phyloP scores from a whole-genome alignment of 2,888 invertebrate genomes.

The Autographa gamma region DNA sequence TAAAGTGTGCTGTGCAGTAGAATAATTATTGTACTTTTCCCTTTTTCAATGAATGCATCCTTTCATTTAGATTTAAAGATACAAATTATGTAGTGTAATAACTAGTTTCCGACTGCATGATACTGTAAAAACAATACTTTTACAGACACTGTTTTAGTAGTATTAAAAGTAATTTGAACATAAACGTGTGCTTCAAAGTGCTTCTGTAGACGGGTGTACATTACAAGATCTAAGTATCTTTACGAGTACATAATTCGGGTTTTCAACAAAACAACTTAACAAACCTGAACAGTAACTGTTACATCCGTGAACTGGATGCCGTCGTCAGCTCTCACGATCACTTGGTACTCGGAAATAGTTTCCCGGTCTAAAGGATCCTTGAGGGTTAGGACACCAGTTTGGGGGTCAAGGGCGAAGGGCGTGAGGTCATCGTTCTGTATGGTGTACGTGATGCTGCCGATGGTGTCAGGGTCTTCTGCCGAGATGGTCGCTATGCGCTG shows the following conservation, averaged over 20 bases:
- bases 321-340: slow-evolving; percentile 95
- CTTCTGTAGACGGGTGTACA: slow-evolving; percentile 44
- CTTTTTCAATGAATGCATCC: slow-evolving; percentile 2
- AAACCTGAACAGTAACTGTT: slow-evolving; percentile 93
- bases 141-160: slow-evolving; percentile 9
- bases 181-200: slow-evolving; percentile 19
- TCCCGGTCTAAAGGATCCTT: slow-evolving; percentile 95
- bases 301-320: slow-evolving; percentile 96
- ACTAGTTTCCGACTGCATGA: background rate
- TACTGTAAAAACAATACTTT: background rate
- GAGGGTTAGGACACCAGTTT: slow-evolving; percentile 92
- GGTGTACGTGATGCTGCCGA: slow-evolving; percentile 93
- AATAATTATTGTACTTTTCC: slow-evolving; percentile 2
- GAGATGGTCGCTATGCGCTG: slow-evolving; percentile 93
- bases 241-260: slow-evolving; percentile 49
- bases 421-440: slow-evolving; percentile 91
- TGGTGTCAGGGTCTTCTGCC: slow-evolving; percentile 95
- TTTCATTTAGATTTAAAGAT: slow-evolving; percentile 1
- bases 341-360: slow-evolving; percentile 92
- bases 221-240: slow-evolving; percentile 56
- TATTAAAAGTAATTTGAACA: slow-evolving; percentile 8
- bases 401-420: slow-evolving; percentile 92
- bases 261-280: slow-evolving; percentile 59
- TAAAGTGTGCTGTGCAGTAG: background rate
- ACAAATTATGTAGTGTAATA: background rate